These are phyloP conservation scores for Eutrigla gurnardus DNA, from an alignment of 2,797 vertebrate species.

Conservation along the genomic window DNA sequence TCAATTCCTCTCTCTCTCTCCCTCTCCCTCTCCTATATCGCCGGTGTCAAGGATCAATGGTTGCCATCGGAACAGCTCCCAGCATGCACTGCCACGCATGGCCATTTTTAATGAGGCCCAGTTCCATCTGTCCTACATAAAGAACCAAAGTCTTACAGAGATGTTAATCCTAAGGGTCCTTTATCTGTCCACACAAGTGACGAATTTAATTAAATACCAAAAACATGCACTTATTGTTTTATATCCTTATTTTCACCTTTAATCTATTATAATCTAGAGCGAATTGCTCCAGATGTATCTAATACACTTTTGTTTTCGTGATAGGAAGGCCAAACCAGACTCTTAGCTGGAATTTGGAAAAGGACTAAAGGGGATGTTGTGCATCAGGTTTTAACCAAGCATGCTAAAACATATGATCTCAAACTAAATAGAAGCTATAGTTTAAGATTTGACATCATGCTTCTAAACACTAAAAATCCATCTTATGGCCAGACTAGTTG, in stretches of 20 bases:
- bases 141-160: constrained; percentile 33
- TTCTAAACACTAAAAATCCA: constrained; percentile 13
- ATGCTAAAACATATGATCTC: constrained; percentile 24
- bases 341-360: constrained; percentile 18
- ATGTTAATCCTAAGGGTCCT: constrained; percentile 35
- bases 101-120: constrained; percentile 71
- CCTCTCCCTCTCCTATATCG: constrained; percentile 68
- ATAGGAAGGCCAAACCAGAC: constrained; percentile 20
- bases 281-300: constrained; percentile 33
- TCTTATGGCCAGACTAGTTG: constrained; percentile 23
- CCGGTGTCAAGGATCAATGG: constrained; percentile 76
- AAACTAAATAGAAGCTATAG: constrained; percentile 7
- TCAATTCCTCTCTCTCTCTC: constrained; percentile 48
- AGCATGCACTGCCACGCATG: constrained; percentile 64
- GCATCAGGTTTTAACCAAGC: constrained; percentile 20
- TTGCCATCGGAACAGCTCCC: constrained; percentile 67
- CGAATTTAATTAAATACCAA: constrained; percentile 37
- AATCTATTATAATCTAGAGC: constrained; percentile 22
- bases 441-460: constrained; percentile 27
- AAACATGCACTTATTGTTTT: constrained; percentile 31
- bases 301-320: constrained; percentile 22
- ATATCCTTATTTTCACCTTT: constrained; percentile 36
- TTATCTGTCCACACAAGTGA: constrained; percentile 37
- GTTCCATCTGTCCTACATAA: constrained; percentile 64
- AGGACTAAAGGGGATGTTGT: constrained; percentile 8